phyloP scores from a whole-genome alignment of 2,888 invertebrate genomes.

The Cataglyphis albicans region DNA sequence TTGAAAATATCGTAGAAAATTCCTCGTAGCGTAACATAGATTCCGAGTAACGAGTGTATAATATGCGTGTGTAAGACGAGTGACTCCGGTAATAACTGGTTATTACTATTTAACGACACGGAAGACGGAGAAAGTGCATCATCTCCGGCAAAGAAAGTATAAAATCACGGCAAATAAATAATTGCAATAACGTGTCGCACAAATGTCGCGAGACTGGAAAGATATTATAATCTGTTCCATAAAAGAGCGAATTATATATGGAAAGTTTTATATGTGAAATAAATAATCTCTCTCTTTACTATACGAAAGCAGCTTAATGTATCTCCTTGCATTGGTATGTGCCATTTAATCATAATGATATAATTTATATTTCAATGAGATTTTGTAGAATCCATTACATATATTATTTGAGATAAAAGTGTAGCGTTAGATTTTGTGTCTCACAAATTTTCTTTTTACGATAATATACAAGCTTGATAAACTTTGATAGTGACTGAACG shows the following conservation, averaged over 20 bases:
- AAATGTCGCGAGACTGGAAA: conserved; percentile 2
- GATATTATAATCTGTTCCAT: not conserved
- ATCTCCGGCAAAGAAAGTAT: conserved; percentile 58
- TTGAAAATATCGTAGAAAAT: conserved; percentile 21
- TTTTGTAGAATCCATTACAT: not conserved
- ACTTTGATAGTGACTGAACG: not conserved
- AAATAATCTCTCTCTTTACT: not conserved
- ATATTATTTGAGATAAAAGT: not conserved
- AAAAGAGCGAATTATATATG: not conserved
- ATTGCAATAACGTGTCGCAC: conserved; percentile 41
- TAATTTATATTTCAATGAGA: not conserved
- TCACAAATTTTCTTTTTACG: not conserved
- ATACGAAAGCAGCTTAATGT: not conserved
- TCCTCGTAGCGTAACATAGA: not conserved
- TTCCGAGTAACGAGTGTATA: not conserved
- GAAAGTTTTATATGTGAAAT: not conserved
- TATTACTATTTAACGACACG: conserved; percentile 52
- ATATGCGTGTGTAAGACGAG: conserved; percentile 15
- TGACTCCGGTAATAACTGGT: conserved; percentile 41
- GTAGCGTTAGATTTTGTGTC: not conserved
- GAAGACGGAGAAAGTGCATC: conserved; percentile 64
- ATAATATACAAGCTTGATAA: no score
- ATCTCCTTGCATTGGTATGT: not conserved
- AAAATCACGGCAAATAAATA: conserved; percentile 48
- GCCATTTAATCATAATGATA: not conserved